A percentile compares a stretch with the other conserved stretches of the same genome.
Evolutionary conservation across 2,888 invertebrate species (phyloP).

Genomic region (Polydrusus tereticollis): DNA sequence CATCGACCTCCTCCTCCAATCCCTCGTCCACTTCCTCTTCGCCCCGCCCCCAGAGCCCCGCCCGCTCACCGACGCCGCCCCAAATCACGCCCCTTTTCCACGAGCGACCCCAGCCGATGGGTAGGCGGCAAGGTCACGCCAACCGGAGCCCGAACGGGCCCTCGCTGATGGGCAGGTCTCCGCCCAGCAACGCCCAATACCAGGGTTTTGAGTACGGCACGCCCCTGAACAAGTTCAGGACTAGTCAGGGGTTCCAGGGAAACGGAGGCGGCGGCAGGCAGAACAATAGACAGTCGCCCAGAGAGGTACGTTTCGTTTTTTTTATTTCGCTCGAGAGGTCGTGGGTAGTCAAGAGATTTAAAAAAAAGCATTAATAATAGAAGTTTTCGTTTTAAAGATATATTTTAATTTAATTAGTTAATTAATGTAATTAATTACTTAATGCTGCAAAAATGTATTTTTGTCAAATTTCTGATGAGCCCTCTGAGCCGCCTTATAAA

Average conservation of each 20-base stretch:
- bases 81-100: slow-evolving; percentile 28
- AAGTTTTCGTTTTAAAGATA: no score
- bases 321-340: no score
- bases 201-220: slow-evolving; percentile 36
- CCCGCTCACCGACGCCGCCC: slow-evolving; percentile 54
- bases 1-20: slow-evolving; percentile 47
- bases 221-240: slow-evolving; percentile 55
- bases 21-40: slow-evolving; percentile 48
- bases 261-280: slow-evolving; percentile 55
- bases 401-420: no score
- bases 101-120: slow-evolving; percentile 13
- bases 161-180: slow-evolving; percentile 18
- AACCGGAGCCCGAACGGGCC: slow-evolving; percentile 58
- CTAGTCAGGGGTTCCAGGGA: slow-evolving; percentile 44
- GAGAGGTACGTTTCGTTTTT: slow-evolving; percentile 58
- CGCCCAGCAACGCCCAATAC: slow-evolving; percentile 21
- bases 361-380: no score
- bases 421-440: no score
- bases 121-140: slow-evolving; percentile 52
- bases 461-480: no score
- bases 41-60: slow-evolving; percentile 35
- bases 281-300: slow-evolving; percentile 62
- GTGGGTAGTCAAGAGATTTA: no score
- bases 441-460: no score
- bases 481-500: no score